Evolutionary conservation across 2,797 vertebrate genomes (phyloP).

Genomic region (Bovichtus variegatus): DNA sequence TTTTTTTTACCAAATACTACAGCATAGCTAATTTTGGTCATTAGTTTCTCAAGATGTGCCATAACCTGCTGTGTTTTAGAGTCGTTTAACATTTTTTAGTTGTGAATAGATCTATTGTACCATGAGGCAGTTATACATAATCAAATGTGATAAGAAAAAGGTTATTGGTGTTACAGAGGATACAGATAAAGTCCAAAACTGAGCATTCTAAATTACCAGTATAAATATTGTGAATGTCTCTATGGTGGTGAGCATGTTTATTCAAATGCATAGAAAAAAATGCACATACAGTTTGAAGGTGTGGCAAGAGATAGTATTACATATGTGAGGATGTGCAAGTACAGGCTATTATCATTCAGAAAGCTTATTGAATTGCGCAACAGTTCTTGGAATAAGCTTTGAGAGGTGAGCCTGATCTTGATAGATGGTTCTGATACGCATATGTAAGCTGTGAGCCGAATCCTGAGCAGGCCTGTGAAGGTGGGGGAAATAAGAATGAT

Average conservation of each 20-base stretch:
- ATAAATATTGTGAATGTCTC: not conserved
- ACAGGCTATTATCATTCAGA: not conserved
- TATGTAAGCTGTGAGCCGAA: not conserved
- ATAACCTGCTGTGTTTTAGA: not conserved
- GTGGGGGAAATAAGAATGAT: not conserved
- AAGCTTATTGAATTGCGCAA: not conserved
- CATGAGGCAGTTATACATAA: not conserved
- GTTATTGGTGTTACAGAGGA: not conserved
- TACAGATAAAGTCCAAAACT: not conserved
- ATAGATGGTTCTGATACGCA: not conserved
- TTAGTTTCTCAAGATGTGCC: not conserved
- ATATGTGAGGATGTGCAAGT: not conserved
- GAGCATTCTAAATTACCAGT: not conserved
- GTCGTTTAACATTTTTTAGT: not conserved
- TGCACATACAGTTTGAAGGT: not conserved
- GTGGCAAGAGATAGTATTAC: not conserved
- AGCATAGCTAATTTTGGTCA: not conserved
- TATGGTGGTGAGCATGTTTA: not conserved
- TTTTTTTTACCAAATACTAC: not conserved
- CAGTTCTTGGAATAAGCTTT: not conserved
- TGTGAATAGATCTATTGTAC: not conserved
- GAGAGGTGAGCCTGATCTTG: not conserved
- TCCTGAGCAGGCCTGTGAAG: not conserved
- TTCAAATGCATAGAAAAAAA: not conserved
- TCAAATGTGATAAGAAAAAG: not conserved